Evolutionary conservation across 2,797 vertebrate species (phyloP).

Genomic region (Silurus lanzhouensis): DNA sequence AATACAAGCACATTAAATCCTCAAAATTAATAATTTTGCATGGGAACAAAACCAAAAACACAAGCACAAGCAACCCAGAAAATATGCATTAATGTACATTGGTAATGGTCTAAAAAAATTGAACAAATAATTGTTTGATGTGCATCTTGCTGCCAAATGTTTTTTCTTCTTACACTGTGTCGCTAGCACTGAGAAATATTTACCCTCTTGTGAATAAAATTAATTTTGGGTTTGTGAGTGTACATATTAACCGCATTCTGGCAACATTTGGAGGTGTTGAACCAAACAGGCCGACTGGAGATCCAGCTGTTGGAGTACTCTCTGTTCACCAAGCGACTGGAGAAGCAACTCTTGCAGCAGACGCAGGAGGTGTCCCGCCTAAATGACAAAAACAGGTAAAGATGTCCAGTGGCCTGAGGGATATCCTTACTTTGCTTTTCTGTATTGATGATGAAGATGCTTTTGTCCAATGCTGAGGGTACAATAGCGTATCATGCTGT

Average conservation of each 20-base stretch:
- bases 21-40: neutral
- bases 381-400: slow-evolving; percentile 79
- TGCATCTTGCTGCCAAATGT: neutral
- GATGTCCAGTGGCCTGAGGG: neutral
- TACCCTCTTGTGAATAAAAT: neutral
- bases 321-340: slow-evolving; percentile 78
- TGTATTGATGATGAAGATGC: neutral
- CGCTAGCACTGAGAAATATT: neutral
- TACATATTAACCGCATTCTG: slow-evolving; percentile 4
- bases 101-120: neutral
- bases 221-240: neutral
- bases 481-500: neutral
- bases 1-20: neutral
- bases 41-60: neutral
- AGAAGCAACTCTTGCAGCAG: slow-evolving; percentile 82
- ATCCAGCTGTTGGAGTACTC: slow-evolving; percentile 83
- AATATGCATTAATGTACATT: neutral
- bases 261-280: slow-evolving; percentile 73
- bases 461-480: neutral
- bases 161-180: neutral
- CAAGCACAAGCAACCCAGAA: neutral
- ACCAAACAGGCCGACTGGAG: slow-evolving; percentile 82
- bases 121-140: neutral
- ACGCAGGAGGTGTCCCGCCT: slow-evolving; percentile 80
- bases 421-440: neutral